Base-by-base conservation (phyloP, 64 coral and sea anemone species). In the Astreopora myriophthalma region DNA sequence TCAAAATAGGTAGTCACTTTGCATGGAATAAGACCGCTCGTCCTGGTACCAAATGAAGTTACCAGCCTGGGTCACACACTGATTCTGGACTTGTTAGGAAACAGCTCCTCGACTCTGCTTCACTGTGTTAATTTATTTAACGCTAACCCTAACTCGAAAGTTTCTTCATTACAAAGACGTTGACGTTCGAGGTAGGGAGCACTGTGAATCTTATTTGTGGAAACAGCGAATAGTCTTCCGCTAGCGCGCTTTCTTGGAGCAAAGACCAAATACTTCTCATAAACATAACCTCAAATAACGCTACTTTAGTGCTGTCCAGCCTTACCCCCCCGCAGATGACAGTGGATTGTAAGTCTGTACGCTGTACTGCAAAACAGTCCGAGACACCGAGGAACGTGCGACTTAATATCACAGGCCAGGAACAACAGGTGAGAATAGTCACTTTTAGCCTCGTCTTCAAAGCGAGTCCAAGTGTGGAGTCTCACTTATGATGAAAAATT, bases 181-280 rank as follows among this genome's bases (percentile, higher is more conserved):
- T 29, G 74, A 77, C 42, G 0, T 48, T 77, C 5, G 74, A 77
- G 23, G 23, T 29, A 46, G 74, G 74, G 51, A 24, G 44, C n/a
- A 51, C 48, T 77, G 44, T 77, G 8, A 77, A 44, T 22, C 74
- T 77, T 52, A 29, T 16, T 29, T 77, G 74, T 77, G 74, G 74
- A 49, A 29, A 77, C 42, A 17, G 20, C 14, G 51, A 27, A 39
- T 7, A 29, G 1, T 51, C 74, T 28, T 77, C 74, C 42, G 25
- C 10, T 29, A 51, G 40, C 6, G 25, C 13, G 12, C 24, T 77
- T 6, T 49, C 25, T 8, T 77, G 74, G 74, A 77, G 40, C n/a
- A 77, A 51, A 51, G 42, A 42, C 40, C 36, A 77, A 28, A 30
- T 46, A 0, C 6, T 49, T 48, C n/a, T 31, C 3, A 3, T 77